Evolutionary conservation across 1,140 invertebrate genomes (phyloP).

Genomic region (Propsilocerus akamusi): DNA sequence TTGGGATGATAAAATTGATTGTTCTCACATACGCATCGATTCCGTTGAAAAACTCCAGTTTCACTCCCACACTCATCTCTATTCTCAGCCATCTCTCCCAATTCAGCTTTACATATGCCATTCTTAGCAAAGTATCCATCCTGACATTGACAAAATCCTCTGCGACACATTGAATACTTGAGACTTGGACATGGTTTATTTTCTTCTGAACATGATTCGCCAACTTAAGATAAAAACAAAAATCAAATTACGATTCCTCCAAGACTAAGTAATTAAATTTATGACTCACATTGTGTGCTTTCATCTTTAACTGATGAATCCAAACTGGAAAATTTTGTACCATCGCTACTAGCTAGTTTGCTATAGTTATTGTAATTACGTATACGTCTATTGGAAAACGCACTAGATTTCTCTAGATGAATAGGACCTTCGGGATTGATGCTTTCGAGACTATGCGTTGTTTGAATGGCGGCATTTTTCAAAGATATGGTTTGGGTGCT

Average conservation of each 20-base stretch:
- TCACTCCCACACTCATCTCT: conserved; percentile 18
- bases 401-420: background rate
- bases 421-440: background rate
- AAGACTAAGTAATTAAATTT: background rate
- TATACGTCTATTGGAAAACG: background rate
- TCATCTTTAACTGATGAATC: background rate
- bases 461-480: background rate
- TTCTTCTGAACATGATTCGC: conserved; percentile 17
- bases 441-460: background rate
- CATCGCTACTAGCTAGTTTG: background rate
- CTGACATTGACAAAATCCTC: conserved; percentile 16
- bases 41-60: conserved; percentile 9
- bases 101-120: conserved; percentile 21
- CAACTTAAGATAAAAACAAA: conserved; percentile 9
- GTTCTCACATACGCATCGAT: background rate
- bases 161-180: conserved; percentile 17
- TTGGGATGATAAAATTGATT: background rate
- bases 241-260: background rate
- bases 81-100: conserved; percentile 23
- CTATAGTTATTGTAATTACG: background rate
- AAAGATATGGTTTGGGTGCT: background rate
- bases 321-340: background rate
- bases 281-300: background rate
- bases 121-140: conserved; percentile 19
- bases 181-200: conserved; percentile 17